Evolutionary conservation across 1,140 invertebrate genomes (phyloP), one percentile per base, ranked within the genome.

Genomic region (Drosophila nigrodunni): DNA sequence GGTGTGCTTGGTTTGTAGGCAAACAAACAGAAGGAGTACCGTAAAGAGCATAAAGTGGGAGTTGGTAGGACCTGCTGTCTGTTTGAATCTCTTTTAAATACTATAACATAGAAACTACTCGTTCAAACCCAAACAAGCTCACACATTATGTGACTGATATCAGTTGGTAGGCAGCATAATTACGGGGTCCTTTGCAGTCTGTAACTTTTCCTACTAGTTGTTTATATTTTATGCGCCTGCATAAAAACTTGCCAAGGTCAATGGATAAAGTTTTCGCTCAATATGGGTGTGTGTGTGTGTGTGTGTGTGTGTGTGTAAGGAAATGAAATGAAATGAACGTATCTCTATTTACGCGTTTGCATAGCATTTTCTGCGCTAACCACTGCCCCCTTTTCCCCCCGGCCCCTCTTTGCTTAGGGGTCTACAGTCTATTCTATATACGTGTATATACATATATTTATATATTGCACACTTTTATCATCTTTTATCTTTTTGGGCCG

Each of bases 231-330:
- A 35, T 44, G 72, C 25, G 59, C 43, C 41, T 57, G 46, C 50
- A 64, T 25, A 68, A 58, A 60, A 43, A 77, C 43, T 44, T 66
- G 35, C 60, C 74, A 82, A 82, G 78, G 80, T 82, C 80, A 81
- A 78, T 78, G 79, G 75, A 47, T 52, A 81, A 79, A 82, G 80
- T 73, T 81, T 81, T 47, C 37, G 10, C 35, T 21, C 3, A 3
- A 35, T 43, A 6, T 49, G 21, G 1, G 11, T 49, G 46, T 21
- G 6, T 47, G 15, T 47, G 18, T 21, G 37, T 25, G 37, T 60
- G 46, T 18, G 15, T 47, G 46, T 11, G 2, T 50, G 21, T 50
- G 11, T 44, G 39, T 34, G 21, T 59, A 13, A 41, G 58, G 34
- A 18, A 37, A 9, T 43, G 10, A 30, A 50, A 30, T 7, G 10